These are phyloP conservation scores for Podarcis siculus DNA, from an alignment of 2,797 vertebrate genomes.

Conservation along the genomic window DNA sequence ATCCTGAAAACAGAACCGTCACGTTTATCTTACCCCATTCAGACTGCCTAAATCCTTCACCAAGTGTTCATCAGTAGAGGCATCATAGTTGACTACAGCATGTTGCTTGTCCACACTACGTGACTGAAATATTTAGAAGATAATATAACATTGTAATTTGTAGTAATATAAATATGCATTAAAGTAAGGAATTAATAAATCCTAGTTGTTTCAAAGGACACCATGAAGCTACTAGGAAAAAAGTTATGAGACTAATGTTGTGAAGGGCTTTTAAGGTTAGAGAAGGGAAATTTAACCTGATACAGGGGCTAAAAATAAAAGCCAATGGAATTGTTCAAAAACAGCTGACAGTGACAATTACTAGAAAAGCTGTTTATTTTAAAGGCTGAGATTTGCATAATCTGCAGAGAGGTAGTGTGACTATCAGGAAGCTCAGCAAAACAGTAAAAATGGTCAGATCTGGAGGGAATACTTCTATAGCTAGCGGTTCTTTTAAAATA, in stretches of 20 bases:
- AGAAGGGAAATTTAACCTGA: not conserved
- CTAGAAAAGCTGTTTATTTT: not conserved
- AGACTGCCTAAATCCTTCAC: slow-evolving; percentile 98
- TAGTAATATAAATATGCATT: not conserved
- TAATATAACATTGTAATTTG: not conserved
- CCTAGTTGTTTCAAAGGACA: not conserved
- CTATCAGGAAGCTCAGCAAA: not conserved
- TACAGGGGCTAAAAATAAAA: not conserved
- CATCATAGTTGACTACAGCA: slow-evolving; percentile 97
- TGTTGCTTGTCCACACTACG: slow-evolving; percentile 99
- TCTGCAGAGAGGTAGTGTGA: not conserved
- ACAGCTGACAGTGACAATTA: not conserved
- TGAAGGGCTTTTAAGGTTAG: not conserved
- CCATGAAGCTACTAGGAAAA: not conserved
- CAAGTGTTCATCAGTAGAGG: slow-evolving; percentile 90
- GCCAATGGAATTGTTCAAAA: not conserved
- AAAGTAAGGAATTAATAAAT: not conserved
- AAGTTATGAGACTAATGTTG: not conserved
- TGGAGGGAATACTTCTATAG: not conserved
- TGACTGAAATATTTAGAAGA: slow-evolving; percentile 81
- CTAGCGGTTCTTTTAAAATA: not conserved
- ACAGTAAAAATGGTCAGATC: not conserved
- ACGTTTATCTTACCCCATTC: slow-evolving; percentile 90
- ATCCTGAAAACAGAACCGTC: not conserved
- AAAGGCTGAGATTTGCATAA: not conserved